These are phyloP conservation scores for Adela reaumurella DNA, from an alignment of 2,888 invertebrate species.

Conservation along the genomic window DNA sequence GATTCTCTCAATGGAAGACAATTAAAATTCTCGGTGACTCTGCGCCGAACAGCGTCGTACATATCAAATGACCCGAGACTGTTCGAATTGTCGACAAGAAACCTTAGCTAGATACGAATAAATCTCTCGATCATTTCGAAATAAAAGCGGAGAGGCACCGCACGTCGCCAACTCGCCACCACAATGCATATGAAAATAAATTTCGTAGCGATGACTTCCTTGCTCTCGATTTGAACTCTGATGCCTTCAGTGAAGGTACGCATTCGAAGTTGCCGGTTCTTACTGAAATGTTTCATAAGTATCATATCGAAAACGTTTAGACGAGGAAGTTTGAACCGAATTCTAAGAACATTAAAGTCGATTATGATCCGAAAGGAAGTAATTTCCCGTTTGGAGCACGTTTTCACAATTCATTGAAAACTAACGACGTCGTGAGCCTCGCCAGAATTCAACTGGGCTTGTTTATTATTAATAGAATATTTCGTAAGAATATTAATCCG, in stretches of 20 bases:
- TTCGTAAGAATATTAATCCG: neutral
- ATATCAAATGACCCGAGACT: slow-evolving; percentile 19
- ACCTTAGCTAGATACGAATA: neutral
- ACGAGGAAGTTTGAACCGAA: too few relatives aligned
- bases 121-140: neutral
- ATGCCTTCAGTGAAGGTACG: too few relatives aligned
- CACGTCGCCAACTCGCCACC: too few relatives aligned
- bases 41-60: slow-evolving; percentile 24
- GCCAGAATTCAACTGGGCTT: slow-evolving; percentile 17
- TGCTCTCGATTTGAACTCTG: too few relatives aligned
- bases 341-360: too few relatives aligned
- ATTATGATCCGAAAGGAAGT: too few relatives aligned
- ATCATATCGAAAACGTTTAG: too few relatives aligned
- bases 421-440: slow-evolving; percentile 13
- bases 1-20: slow-evolving; percentile 45
- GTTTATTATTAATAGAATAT: slow-evolving; percentile 27
- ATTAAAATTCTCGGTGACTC: slow-evolving; percentile 44
- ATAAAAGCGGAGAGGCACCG: too few relatives aligned
- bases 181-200: too few relatives aligned
- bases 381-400: slow-evolving; percentile 23
- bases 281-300: too few relatives aligned
- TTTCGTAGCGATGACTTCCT: too few relatives aligned
- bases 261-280: too few relatives aligned
- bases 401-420: slow-evolving; percentile 27
- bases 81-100: neutral